Percentiles rank a stretch among this genome's conserved stretches.
These are phyloP conservation scores for Glaucomys volans DNA, from an alignment of 2,113 vertebrate genomes.

Conservation along the genomic window DNA sequence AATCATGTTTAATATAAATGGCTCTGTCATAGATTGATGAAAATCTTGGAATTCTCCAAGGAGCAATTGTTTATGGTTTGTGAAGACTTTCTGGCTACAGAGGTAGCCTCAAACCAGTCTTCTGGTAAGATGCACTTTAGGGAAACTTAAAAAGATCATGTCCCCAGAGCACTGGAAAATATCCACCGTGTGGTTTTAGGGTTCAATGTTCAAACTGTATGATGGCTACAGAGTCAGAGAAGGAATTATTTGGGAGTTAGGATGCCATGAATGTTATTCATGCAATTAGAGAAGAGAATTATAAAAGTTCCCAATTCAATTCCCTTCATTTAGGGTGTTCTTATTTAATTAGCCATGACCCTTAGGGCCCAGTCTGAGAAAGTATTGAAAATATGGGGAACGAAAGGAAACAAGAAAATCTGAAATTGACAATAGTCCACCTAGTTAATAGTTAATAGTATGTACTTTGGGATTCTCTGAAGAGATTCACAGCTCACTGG, in stretches of 20 bases:
- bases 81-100: conserved; percentile 51
- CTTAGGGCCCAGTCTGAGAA: conserved; percentile 60
- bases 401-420: conserved; percentile 45
- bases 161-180: conserved; percentile 42
- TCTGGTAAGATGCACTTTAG: conserved; percentile 26
- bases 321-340: conserved; percentile 70
- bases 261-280: conserved; percentile 59
- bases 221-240: conserved; percentile 56
- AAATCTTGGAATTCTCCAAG: conserved; percentile 5
- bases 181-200: conserved; percentile 41
- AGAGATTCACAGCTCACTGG: conserved; percentile 22
- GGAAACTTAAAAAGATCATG: conserved; percentile 45
- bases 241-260: conserved; percentile 46
- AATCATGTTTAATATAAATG: conserved; percentile 15
- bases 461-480: conserved; percentile 8
- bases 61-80: conserved; percentile 29
- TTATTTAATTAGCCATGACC: conserved; percentile 75
- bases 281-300: conserved; percentile 76
- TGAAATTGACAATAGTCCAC: conserved; percentile 57
- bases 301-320: conserved; percentile 63
- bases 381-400: background rate
- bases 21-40: background rate
- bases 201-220: conserved; percentile 58
- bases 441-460: too few relatives aligned
- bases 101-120: conserved; percentile 16